Percentiles rank a stretch among this genome's conserved stretches.
Evolutionary conservation across 2,888 invertebrate species (phyloP).

Genomic region (Clivina fossor): DNA sequence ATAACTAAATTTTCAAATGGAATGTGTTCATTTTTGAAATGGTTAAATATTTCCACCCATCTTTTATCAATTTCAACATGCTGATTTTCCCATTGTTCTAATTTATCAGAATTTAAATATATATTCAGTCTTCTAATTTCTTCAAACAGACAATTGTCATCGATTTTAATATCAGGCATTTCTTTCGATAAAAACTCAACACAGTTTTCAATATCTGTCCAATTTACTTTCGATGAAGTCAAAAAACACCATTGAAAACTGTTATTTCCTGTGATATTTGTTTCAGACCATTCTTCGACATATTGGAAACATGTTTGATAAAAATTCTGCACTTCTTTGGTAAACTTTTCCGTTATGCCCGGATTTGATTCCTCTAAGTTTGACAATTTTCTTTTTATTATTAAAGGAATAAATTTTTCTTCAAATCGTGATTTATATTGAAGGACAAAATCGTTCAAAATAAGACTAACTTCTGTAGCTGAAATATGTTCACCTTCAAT

Average conservation of each 20-base stretch:
- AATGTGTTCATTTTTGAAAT: slow-evolving; percentile 37
- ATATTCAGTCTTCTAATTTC: slow-evolving; percentile 32
- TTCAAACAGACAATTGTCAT: slow-evolving; percentile 30
- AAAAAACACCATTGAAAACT: slow-evolving; percentile 30
- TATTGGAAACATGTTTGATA: slow-evolving; percentile 35
- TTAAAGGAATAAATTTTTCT: slow-evolving; percentile 33
- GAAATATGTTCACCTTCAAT: slow-evolving; percentile 28
- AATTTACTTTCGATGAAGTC: slow-evolving; percentile 11
- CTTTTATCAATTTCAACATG: slow-evolving; percentile 37
- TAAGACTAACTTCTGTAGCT: slow-evolving; percentile 17
- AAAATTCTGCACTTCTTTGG: slow-evolving; percentile 33
- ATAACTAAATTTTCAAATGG: slow-evolving; percentile 35
- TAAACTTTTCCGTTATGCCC: slow-evolving; percentile 29
- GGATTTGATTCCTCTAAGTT: slow-evolving; percentile 26
- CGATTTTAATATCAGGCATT: slow-evolving; percentile 30
- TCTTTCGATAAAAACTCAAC: slow-evolving; percentile 21
- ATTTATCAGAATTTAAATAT: slow-evolving; percentile 37
- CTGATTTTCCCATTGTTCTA: slow-evolving; percentile 35
- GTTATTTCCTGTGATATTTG: slow-evolving; percentile 25
- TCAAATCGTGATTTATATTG: slow-evolving; percentile 15
- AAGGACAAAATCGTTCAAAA: no score
- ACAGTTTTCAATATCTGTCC: slow-evolving; percentile 4
- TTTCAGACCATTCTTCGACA: slow-evolving; percentile 35
- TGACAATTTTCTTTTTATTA: slow-evolving; percentile 29
- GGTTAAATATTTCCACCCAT: slow-evolving; percentile 35